A percentile compares a stretch with the other conserved stretches of the same genome.
phyloP scores from a whole-genome alignment of 2,888 invertebrate species.

The Tuberolachnus salignus region DNA sequence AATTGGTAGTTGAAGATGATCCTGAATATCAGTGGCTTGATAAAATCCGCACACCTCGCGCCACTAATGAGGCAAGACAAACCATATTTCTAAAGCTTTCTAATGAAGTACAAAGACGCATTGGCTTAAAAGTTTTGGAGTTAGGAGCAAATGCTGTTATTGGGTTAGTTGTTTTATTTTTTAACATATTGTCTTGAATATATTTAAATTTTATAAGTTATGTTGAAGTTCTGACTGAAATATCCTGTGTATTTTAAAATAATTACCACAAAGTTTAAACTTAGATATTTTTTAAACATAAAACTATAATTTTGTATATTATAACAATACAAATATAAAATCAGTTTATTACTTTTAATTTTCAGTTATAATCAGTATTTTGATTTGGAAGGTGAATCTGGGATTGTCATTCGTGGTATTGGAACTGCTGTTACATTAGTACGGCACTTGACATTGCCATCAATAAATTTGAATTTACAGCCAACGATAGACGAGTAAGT shows the following conservation, averaged over 20 bases:
- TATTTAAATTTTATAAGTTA: background rate
- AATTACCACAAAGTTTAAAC: no score
- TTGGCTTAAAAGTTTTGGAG: slow-evolving; percentile 91
- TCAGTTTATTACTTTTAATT: background rate
- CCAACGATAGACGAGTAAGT: slow-evolving; percentile 51
- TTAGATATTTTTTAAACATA: background rate
- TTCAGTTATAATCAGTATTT: slow-evolving; percentile 86
- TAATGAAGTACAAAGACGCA: slow-evolving; percentile 91
- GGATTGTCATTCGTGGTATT: slow-evolving; percentile 93
- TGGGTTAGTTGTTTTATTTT: slow-evolving; percentile 68
- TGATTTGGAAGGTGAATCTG: slow-evolving; percentile 95
- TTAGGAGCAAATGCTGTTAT: slow-evolving; percentile 94
- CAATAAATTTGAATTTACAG: slow-evolving; percentile 46
- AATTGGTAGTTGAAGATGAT: slow-evolving; percentile 93
- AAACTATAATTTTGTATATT: background rate
- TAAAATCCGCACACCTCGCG: slow-evolving; percentile 94
- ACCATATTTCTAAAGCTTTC: slow-evolving; percentile 93
- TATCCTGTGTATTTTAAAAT: no score
- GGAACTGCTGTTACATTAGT: slow-evolving; percentile 84
- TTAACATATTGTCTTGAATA: background rate
- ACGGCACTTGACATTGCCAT: slow-evolving; percentile 49
- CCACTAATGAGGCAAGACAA: slow-evolving; percentile 96
- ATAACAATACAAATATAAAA: background rate
- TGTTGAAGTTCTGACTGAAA: background rate
- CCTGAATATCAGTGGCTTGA: slow-evolving; percentile 99